These are phyloP conservation scores for Eulemur albifrons DNA, from an alignment of 2,797 vertebrate species.

Conservation along the genomic window DNA sequence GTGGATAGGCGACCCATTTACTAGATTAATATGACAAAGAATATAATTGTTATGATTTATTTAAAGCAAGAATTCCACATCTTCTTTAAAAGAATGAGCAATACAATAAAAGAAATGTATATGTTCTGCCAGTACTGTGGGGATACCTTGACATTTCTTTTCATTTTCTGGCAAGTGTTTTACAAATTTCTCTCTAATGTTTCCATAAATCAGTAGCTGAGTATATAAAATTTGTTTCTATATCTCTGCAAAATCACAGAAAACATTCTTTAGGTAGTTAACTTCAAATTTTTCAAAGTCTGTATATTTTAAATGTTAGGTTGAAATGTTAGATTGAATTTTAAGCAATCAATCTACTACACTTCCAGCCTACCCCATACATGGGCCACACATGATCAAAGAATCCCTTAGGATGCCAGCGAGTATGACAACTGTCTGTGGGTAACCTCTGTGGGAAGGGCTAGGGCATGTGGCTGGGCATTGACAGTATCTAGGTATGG, in stretches of 20 bases:
- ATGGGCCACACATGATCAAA: not conserved
- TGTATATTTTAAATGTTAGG: not conserved
- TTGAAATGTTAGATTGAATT: not conserved
- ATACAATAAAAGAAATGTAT: constrained; percentile 8
- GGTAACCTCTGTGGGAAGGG: accelerated
- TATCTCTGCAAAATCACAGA: not conserved
- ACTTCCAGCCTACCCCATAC: not conserved
- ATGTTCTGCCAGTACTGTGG: not conserved
- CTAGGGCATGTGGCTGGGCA: not conserved
- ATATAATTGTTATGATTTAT: not conserved
- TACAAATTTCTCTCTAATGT: not conserved
- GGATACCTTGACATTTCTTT: not conserved
- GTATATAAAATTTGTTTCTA: not conserved
- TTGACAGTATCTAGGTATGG: not conserved
- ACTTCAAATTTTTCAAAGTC: not conserved
- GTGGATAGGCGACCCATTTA: not conserved
- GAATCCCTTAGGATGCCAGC: not conserved
- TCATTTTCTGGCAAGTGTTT: not conserved
- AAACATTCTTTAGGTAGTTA: not conserved
- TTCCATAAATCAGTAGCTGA: not conserved
- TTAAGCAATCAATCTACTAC: not conserved
- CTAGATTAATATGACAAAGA: constrained; percentile 14
- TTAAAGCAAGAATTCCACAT: not conserved
- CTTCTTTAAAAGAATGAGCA: not conserved
- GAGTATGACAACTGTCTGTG: not conserved